A percentile compares a stretch with the other conserved stretches of the same genome.
phyloP scores from a whole-genome alignment of 2,113 vertebrate species.

The Edolisoma coerulescens region DNA sequence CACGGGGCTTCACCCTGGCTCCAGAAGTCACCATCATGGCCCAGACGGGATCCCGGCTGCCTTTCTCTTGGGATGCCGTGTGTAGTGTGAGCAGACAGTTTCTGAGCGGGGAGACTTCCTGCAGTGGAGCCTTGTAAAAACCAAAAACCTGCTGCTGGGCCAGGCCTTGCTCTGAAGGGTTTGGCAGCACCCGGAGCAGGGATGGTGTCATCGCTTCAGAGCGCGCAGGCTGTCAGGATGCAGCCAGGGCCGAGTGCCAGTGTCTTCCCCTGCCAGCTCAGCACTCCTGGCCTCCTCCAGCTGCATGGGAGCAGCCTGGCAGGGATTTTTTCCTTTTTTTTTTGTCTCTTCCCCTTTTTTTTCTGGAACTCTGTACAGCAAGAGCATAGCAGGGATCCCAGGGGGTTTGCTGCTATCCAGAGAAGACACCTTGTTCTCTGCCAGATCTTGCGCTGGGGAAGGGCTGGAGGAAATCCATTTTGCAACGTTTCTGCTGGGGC shows the following conservation, averaged over 20 bases:
- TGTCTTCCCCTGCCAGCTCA: not conserved
- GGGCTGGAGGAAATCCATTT: not conserved
- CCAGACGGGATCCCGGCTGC: fast-evolving
- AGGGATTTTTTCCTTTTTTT: not conserved
- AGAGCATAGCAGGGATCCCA: not conserved
- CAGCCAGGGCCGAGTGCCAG: not conserved
- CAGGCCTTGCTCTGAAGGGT: not conserved
- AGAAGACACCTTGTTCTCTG: not conserved
- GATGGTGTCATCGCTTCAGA: not conserved
- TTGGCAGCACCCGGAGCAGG: not conserved
- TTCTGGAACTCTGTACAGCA: not conserved
- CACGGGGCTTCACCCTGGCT: not conserved
- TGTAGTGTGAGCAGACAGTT: not conserved
- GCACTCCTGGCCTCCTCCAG: not conserved
- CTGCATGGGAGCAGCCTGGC: not conserved
- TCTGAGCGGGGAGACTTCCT: not conserved
- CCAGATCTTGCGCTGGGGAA: not conserved
- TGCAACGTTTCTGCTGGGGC: not conserved
- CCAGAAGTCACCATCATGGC: not conserved
- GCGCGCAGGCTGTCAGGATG: not conserved
- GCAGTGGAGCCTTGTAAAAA: not conserved
- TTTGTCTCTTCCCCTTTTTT: not conserved
- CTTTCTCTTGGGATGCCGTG: fast-evolving
- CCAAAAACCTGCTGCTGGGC: not conserved
- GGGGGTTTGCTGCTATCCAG: not conserved